Conservation (phyloP, 2,888 invertebrate genomes). For the Fissipunctia ypsillon region DNA sequence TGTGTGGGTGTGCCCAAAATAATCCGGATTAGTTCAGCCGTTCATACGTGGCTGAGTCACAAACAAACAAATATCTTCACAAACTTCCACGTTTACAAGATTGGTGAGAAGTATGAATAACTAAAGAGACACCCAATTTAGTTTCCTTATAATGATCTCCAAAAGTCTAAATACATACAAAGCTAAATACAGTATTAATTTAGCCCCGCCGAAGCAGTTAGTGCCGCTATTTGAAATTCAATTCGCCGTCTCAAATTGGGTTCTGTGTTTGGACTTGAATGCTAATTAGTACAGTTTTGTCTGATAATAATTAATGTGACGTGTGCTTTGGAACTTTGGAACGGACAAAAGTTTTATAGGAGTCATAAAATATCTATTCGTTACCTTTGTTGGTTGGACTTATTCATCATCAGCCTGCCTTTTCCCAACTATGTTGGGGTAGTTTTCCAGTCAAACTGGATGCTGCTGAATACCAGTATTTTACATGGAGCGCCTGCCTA, state of each 20-base stretch:
- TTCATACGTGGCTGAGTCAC: no score
- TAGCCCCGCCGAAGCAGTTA: constrained; percentile 62
- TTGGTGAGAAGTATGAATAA: constrained; percentile 33
- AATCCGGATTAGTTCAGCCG: neutral
- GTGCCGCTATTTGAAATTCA: constrained; percentile 75
- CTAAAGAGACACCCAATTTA: constrained; percentile 51
- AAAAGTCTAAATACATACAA: constrained; percentile 47
- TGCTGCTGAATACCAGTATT: no score
- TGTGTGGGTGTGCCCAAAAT: neutral
- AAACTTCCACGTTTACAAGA: neutral
- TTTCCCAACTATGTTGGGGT: no score
- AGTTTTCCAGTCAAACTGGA: no score
- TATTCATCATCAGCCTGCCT: no score
- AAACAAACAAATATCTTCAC: neutral
- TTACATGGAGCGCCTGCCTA: no score
- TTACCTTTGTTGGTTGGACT: neutral
- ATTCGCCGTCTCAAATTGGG: constrained; percentile 70
- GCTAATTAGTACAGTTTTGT: constrained; percentile 66
- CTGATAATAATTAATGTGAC: constrained; percentile 56
- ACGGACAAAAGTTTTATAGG: constrained; percentile 12
- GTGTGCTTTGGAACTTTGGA: constrained; percentile 18
- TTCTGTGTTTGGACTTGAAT: constrained; percentile 70
- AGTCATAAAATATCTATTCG: neutral
- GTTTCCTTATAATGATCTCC: constrained; percentile 59
- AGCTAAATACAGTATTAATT: constrained; percentile 71